phyloP scores from a whole-genome alignment of 2,113 vertebrate genomes.

The Platysteira castanea region DNA sequence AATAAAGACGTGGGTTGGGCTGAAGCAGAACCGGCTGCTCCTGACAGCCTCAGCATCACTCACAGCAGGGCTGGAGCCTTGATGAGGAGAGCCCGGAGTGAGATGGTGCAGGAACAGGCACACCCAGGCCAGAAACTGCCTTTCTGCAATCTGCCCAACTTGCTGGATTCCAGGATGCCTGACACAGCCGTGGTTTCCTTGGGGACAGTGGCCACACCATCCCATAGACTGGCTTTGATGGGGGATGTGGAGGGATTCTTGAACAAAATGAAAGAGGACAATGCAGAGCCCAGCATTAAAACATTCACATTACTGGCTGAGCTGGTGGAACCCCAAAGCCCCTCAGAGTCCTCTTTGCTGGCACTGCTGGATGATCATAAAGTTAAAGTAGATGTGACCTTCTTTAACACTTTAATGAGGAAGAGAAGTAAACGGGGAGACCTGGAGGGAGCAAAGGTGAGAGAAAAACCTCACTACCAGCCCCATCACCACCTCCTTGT shows the following conservation, averaged over 20 bases:
- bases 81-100: background rate
- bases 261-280: conserved; percentile 78
- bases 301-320: conserved; percentile 87
- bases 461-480: background rate
- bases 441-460: conserved; percentile 86
- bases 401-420: conserved; percentile 87
- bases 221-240: conserved; percentile 82
- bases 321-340: conserved; percentile 69
- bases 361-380: conserved; percentile 65
- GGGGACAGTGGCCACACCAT: conserved; percentile 60
- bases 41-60: accelerated
- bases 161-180: conserved; percentile 71
- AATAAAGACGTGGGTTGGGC: background rate
- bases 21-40: background rate
- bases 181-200: conserved; percentile 73
- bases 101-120: background rate
- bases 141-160: conserved; percentile 67
- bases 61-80: background rate
- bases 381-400: conserved; percentile 80
- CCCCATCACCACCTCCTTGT: background rate
- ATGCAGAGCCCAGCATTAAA: conserved; percentile 77
- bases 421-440: conserved; percentile 79
- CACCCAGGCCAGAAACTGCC: background rate
- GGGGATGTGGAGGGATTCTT: conserved; percentile 85
- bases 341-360: conserved; percentile 76